Evolutionary conservation across 2,797 vertebrate genomes (phyloP), one percentile per base, ranked within the genome.

Genomic region (Eulemur albifrons): DNA sequence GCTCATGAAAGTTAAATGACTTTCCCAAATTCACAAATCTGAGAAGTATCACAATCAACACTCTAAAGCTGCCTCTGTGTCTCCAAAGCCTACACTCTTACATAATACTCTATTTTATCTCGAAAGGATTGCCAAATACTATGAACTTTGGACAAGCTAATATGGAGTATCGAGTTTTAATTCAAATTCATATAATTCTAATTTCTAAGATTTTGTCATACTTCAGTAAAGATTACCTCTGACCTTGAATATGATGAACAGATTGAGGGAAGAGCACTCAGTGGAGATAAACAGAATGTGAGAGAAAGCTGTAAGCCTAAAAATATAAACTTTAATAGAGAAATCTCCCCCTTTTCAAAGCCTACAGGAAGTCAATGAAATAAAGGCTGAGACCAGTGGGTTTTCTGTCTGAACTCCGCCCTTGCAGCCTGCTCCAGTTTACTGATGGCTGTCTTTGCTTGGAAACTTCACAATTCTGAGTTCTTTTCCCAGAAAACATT

Each of bases 161-260:
- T 57, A 83, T 23, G 8, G 67, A 67, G 6, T 57, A 67, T 75
- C 23, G 85, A 12, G 85, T 91, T 92, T 86, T 93, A 81, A 25
- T 88, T 96, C 32, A 86, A 91, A 87, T 90, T 88, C 76, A 76
- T 75, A 27, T 50, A 84, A 63, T 86, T 88, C 21, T 87, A 54
- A 81, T 88, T 94, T 79, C n/a, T 89, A 88, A 84, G 10, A 40
- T 50, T 52, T 81, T 86, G 21, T 23, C 57, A 43, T 84, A 59
- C 25, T 84, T 81, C 6, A 48, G 27, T 90, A 81, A 82, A 61
- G 32, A 27, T 63, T 52, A 83, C 2, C 32, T 81, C 40, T 91
- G 12, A 65, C 9, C 4, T 65, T 86, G 75, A 86, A 4, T 76
- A 25, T 73, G n/a, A 57, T 23, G 73, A 94, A 67, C 21, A 84